These are phyloP conservation scores for Parnassius orleans DNA, from an alignment of 2,888 invertebrate species.

Conservation along the genomic window DNA sequence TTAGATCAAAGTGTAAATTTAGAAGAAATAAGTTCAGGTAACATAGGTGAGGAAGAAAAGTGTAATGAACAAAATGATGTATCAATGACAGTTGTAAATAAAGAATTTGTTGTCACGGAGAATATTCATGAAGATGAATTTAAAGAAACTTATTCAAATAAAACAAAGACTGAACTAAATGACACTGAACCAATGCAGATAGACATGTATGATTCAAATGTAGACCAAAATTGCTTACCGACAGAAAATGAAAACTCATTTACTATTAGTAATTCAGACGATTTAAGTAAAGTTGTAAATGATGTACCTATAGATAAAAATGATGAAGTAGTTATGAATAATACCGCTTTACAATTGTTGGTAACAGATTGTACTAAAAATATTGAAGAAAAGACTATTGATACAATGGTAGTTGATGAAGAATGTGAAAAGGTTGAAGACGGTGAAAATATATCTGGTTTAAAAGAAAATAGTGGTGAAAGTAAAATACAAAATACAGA, in stretches of 20 bases:
- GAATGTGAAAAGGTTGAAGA: background rate
- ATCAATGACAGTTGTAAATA: conserved; percentile 5
- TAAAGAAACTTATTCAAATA: conserved; percentile 1
- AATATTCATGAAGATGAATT: conserved; percentile 6
- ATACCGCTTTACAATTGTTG: background rate
- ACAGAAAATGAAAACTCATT: background rate
- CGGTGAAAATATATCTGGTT: background rate
- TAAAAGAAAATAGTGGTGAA: background rate
- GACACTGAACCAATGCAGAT: conserved; percentile 6
- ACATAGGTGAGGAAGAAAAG: background rate
- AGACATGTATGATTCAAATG: conserved; percentile 6
- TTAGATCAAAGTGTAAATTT: background rate
- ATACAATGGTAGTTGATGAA: background rate
- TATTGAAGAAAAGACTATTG: background rate
- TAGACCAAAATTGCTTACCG: background rate
- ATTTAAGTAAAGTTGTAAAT: background rate
- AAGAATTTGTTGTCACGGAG: conserved; percentile 8
- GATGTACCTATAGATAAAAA: background rate
- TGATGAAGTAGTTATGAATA: background rate
- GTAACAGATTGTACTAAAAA: background rate
- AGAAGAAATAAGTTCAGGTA: background rate
- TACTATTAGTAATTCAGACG: conserved; percentile 1
- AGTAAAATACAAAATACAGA: background rate
- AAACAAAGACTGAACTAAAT: conserved; percentile 1
- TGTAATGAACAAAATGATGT: background rate